Conservation (phyloP, 1,140 invertebrate genomes). For the Temnothorax curvispinosus region DNA sequence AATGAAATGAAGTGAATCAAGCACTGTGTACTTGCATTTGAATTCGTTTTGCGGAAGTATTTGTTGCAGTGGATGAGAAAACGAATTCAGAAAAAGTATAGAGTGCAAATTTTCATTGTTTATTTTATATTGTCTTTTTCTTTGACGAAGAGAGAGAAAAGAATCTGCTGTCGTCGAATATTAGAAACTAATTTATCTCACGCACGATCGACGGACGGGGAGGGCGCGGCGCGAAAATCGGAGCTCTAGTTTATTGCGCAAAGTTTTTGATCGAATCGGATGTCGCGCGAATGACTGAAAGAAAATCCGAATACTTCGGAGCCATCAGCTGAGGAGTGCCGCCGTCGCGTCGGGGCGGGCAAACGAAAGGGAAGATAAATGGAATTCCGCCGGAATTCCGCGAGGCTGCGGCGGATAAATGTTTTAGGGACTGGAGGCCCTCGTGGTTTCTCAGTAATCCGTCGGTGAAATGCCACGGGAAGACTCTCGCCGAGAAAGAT, state of each 20-base stretch:
- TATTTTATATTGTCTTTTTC: neutral
- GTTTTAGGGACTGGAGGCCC: constrained; percentile 30
- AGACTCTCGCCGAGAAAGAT: constrained; percentile 2
- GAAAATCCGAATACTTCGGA: constrained; percentile 69
- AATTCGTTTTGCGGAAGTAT: too few relatives aligned
- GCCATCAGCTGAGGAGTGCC: constrained; percentile 44
- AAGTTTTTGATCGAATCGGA: constrained; percentile 71
- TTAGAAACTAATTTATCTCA: constrained; percentile 58
- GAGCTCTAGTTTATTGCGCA: constrained; percentile 71
- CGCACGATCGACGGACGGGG: constrained; percentile 54
- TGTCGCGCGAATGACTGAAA: constrained; percentile 68
- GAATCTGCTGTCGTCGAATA: constrained; percentile 13
- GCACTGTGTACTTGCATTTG: neutral
- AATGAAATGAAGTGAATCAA: too few relatives aligned
- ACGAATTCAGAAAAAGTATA: neutral
- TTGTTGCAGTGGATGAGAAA: too few relatives aligned
- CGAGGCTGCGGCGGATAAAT: constrained; percentile 59
- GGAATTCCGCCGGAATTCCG: constrained; percentile 61
- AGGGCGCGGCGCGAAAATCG: constrained; percentile 58
- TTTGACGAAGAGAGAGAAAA: neutral
- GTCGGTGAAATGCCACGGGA: constrained; percentile 1
- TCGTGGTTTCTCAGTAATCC: constrained; percentile 26
- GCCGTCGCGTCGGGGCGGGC: neutral
- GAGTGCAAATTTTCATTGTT: constrained; percentile 2
- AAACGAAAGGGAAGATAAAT: constrained; percentile 71